Percentiles rank a stretch among this genome's conserved stretches.
Evolutionary conservation across 2,797 vertebrate species (phyloP).

Genomic region (Liparis tanakae): DNA sequence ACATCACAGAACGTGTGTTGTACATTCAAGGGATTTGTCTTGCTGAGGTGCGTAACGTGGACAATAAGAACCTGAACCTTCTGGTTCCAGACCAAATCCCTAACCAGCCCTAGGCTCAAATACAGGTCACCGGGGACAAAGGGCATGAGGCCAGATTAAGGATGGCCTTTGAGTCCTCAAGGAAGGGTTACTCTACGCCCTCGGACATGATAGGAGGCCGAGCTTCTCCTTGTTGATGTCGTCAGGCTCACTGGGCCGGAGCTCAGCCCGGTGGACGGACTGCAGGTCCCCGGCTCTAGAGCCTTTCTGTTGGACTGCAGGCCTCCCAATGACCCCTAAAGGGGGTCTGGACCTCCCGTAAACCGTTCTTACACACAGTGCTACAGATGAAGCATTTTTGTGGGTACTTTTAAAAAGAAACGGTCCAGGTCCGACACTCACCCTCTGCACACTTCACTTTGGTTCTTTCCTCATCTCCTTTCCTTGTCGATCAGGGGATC

Average conservation of each 20-base stretch:
- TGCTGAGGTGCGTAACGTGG: too few species aligned
- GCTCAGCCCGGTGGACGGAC: too few species aligned
- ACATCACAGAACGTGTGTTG: background rate
- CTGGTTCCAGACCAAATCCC: too few species aligned
- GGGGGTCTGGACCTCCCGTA: conserved; percentile 53
- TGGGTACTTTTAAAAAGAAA: too few species aligned
- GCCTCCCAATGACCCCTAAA: conserved; percentile 77
- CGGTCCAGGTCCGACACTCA: conserved; percentile 3
- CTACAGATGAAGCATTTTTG: background rate
- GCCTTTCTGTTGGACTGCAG: conserved; percentile 65
- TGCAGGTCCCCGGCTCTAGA: conserved; percentile 71
- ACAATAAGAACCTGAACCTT: too few species aligned
- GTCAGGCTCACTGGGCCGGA: background rate
- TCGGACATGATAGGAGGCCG: too few species aligned
- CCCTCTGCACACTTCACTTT: background rate
- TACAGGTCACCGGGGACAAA: conserved; percentile 65
- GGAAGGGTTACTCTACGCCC: too few species aligned
- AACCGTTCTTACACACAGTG: background rate
- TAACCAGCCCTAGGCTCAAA: too few species aligned
- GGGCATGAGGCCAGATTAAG: too few species aligned
- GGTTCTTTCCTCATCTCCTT: conserved; percentile 6
- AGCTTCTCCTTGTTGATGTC: background rate
- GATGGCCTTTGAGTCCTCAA: too few species aligned
- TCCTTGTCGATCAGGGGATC: background rate
- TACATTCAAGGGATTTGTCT: too few species aligned